A percentile compares a stretch with the other conserved stretches of the same genome.
Conservation (phyloP, 2,888 invertebrate genomes). For the Drosophila cognata region DNA sequence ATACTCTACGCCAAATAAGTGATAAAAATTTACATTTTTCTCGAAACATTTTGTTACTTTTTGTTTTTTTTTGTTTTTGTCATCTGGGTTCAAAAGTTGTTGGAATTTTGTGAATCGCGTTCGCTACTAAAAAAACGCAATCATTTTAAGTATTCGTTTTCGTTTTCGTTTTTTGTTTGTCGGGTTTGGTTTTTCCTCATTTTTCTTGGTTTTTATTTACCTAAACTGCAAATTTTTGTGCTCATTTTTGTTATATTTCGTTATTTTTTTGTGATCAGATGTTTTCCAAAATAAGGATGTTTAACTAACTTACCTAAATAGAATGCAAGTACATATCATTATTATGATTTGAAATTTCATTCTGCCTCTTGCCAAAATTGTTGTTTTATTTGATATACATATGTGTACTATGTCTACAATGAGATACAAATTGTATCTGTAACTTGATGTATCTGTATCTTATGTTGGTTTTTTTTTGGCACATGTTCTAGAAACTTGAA, state of each 20-base stretch:
- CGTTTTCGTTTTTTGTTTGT: constrained; percentile 36
- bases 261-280: constrained; percentile 83
- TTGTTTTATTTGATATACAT: constrained; percentile 49
- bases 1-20: constrained; percentile 80
- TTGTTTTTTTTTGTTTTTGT: constrained; percentile 20
- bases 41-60: constrained; percentile 47
- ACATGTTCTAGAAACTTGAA: constrained; percentile 69
- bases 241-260: constrained; percentile 53
- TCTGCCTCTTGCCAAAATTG: constrained; percentile 42
- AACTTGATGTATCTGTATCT: constrained; percentile 34
- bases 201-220: constrained; percentile 49
- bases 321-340: constrained; percentile 44
- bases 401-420: constrained; percentile 25
- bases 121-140: constrained; percentile 85
- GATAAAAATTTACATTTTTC: constrained; percentile 78
- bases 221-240: constrained; percentile 71
- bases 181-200: constrained; percentile 35
- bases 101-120: constrained; percentile 80
- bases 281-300: constrained; percentile 83
- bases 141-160: constrained; percentile 60
- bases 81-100: constrained; percentile 54
- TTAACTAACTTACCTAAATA: constrained; percentile 73
- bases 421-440: constrained; percentile 32
- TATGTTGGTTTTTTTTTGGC: constrained; percentile 62
- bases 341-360: constrained; percentile 41